Conservation (phyloP, 1,140 invertebrate genomes). For the Apis laboriosa region DNA sequence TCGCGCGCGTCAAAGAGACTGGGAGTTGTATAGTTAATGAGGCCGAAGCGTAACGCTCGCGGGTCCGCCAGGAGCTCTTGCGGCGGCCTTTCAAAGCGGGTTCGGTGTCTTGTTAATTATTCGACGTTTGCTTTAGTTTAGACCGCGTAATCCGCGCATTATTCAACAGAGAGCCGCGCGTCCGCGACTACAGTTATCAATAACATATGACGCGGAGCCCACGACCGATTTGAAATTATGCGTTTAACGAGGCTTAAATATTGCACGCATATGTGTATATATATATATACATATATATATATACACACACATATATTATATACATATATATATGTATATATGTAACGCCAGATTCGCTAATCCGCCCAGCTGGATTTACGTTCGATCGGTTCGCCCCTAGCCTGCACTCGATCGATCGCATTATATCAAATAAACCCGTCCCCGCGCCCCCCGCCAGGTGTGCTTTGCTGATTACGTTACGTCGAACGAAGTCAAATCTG, state of each 20-base stretch:
- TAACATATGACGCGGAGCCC: conserved; percentile 46
- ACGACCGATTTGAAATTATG: conserved; percentile 49
- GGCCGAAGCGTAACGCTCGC: conserved; percentile 42
- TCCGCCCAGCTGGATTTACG: conserved; percentile 29
- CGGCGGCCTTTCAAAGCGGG: conserved; percentile 30
- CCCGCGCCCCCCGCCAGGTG: neutral
- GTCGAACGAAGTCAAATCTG: neutral
- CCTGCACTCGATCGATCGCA: conserved; percentile 7
- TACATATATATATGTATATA: no score
- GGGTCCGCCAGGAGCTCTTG: conserved; percentile 17
- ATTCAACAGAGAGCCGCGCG: conserved; percentile 25
- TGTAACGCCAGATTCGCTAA: conserved; percentile 20
- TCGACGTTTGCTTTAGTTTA: conserved; percentile 45
- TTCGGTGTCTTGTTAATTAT: conserved; percentile 43
- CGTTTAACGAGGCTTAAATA: conserved; percentile 51
- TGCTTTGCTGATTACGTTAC: conserved; percentile 26
- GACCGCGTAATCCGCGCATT: conserved; percentile 45
- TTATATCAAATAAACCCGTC: conserved; percentile 28
- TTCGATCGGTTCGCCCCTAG: neutral
- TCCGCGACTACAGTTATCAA: conserved; percentile 32
- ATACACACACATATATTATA: no score
- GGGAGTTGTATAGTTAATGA: conserved; percentile 47
- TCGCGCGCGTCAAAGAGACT: conserved; percentile 46
- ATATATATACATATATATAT: no score
- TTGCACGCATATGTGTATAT: conserved; percentile 3